phyloP scores from a whole-genome alignment of 2,888 invertebrate genomes.

The Balanococcus diminutus region DNA sequence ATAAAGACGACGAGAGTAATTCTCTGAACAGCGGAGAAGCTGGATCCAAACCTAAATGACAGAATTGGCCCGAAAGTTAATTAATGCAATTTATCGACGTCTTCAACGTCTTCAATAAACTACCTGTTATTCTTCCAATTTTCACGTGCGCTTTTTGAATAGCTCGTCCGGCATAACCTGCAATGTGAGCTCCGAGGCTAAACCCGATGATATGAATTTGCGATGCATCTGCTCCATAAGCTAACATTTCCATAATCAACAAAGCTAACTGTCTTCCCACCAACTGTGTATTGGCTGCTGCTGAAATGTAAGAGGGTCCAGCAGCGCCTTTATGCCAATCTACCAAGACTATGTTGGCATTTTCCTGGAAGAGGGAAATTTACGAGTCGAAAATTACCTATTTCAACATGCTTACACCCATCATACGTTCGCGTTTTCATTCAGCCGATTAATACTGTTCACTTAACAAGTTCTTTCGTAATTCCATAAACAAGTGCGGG shows the following conservation, averaged over 20 bases:
- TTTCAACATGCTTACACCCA: background rate
- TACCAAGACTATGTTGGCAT: constrained; percentile 65
- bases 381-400: background rate
- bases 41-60: constrained; percentile 64
- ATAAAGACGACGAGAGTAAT: constrained; percentile 65
- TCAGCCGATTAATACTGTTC: background rate
- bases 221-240: constrained; percentile 63
- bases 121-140: constrained; percentile 68
- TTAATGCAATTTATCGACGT: background rate
- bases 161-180: constrained; percentile 67
- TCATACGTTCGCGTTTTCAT: background rate
- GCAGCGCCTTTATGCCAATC: constrained; percentile 68
- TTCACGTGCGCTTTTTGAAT: constrained; percentile 63
- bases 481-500: constrained; percentile 20
- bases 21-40: constrained; percentile 69
- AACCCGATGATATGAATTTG: constrained; percentile 67
- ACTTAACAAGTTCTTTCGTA: constrained; percentile 4
- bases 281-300: constrained; percentile 69
- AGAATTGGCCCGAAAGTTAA: background rate
- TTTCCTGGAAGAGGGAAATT: constrained; percentile 62
- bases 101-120: background rate
- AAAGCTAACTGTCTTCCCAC: constrained; percentile 67
- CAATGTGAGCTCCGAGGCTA: constrained; percentile 69
- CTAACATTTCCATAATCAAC: constrained; percentile 64
- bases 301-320: constrained; percentile 66